phyloP scores from a whole-genome alignment of 2,797 vertebrate species.

The Mycteria americana region DNA sequence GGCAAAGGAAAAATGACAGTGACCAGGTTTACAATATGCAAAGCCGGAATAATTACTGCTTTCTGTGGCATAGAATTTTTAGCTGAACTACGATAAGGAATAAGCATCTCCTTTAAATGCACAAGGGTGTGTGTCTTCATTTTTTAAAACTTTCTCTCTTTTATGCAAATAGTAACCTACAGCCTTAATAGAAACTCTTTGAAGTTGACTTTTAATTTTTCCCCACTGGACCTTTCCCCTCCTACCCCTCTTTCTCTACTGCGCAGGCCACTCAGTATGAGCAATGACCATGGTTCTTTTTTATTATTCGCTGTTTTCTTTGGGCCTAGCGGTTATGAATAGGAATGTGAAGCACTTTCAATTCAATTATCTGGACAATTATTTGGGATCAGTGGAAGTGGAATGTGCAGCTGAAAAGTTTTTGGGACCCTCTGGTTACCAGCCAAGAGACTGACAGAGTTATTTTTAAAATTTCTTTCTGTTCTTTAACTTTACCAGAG shows the following conservation, averaged over 20 bases:
- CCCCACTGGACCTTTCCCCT: background rate
- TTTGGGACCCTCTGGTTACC: background rate
- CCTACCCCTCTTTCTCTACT: background rate
- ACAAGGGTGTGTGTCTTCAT: background rate
- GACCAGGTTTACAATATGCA: conserved; percentile 54
- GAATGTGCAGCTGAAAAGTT: background rate
- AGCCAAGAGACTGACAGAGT: background rate
- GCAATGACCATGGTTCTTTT: background rate
- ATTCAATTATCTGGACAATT: background rate
- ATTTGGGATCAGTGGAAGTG: background rate
- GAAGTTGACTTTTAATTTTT: background rate
- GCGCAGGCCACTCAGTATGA: background rate
- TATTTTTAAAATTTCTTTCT: background rate
- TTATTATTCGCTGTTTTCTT: background rate
- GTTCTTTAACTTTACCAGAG: background rate
- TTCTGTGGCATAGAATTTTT: conserved; percentile 12
- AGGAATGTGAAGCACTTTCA: background rate
- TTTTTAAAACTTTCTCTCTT: background rate
- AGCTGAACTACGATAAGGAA: background rate
- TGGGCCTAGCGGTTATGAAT: background rate
- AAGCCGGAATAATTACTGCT: conserved; percentile 43
- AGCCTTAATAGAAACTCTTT: background rate
- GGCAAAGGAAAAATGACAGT: conserved; percentile 60
- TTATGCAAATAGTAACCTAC: background rate
- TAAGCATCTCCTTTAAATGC: background rate